Base-by-base conservation (phyloP, 2,888 invertebrate genomes). In the Orthosia incerta region DNA sequence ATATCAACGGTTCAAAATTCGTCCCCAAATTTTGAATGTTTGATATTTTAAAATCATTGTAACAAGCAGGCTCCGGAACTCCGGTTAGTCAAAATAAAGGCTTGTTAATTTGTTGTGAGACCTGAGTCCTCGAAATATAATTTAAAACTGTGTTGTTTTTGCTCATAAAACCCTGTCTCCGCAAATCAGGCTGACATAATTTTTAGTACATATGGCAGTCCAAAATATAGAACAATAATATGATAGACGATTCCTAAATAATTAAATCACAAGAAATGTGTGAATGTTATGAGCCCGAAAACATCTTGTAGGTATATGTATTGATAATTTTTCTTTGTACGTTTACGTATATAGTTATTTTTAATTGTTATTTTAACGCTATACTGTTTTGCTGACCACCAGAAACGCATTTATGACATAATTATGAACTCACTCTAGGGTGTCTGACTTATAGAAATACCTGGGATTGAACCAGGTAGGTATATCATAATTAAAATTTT, bases 381-480 rank as follows among this genome's bases (percentile, higher is more conserved):
- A 64, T 81, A 82, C 69, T 77, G 77, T 85, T 76, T 70, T 86
- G 85, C 83, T 85, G 82, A 79, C 80, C 89, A 89, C 91, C 91
- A 91, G 91, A 84, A 83, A 86, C 87, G 91, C 91, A 91, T 91
- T 91, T 91, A 91, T 79, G 75, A 72, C 80, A 75, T 79, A 39
- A 39, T 39, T 39, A 75, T 79, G 64, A 75, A 65, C 86, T 87
- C 88, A 86, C 87, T 90, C 86, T 90, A 82, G 86, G 85, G 65
- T 75, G 48, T 46, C 48, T 60, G 23, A 45, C 5, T 46, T 62
- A 2, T 56, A 39, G 11, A 51, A 23, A 39, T 4, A 50, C 9
- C 20, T 62, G n/a, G n/a, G 13, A 26, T 48, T 51, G 15, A 51
- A 26, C 2, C n/a, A 20, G 11, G 45, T 18, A n/a, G n/a, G n/a